These are phyloP conservation scores for Caenorhabditis japonica DNA, from an alignment of 2,888 invertebrate species.

Conservation along the genomic window DNA sequence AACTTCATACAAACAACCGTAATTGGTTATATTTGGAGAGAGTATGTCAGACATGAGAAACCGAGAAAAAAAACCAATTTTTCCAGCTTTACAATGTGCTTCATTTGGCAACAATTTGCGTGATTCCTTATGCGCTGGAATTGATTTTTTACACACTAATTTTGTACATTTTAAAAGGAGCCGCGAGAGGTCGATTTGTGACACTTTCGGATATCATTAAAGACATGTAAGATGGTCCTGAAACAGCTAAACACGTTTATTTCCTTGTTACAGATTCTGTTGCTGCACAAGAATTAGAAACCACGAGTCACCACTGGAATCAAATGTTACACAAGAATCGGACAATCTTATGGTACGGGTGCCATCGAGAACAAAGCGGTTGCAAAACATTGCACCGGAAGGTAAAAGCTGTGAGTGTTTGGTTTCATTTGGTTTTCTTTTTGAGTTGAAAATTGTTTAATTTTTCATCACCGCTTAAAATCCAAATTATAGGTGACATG, in stretches of 20 bases:
- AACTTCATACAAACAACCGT: constrained; percentile 33
- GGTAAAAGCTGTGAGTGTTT: constrained; percentile 45
- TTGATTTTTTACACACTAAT: constrained; percentile 61
- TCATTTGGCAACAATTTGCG: constrained; percentile 61
- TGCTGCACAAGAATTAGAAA: constrained; percentile 26
- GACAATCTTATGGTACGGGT: constrained; percentile 34
- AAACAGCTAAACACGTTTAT: too few species aligned
- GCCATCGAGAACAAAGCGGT: constrained; percentile 23
- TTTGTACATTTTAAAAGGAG: constrained; percentile 61
- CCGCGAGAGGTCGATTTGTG: constrained; percentile 46
- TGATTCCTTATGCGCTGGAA: constrained; percentile 60
- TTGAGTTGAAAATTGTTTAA: too few species aligned
- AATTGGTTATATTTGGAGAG: constrained; percentile 51
- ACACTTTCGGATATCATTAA: constrained; percentile 40
- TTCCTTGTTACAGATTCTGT: constrained; percentile 35
- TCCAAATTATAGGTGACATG: constrained; percentile 21
- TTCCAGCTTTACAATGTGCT: constrained; percentile 64
- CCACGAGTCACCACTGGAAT: constrained; percentile 27
- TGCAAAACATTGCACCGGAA: constrained; percentile 33
- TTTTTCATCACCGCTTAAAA: too few species aligned
- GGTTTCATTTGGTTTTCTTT: constrained; percentile 13
- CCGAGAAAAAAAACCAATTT: constrained; percentile 6
- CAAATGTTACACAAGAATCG: constrained; percentile 42
- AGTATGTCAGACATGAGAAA: constrained; percentile 12
- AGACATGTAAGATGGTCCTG: constrained; percentile 39